Conservation (phyloP, 30 jellyfish, hydroid and myxozoan species). For the Phacellophora camtschatica region DNA sequence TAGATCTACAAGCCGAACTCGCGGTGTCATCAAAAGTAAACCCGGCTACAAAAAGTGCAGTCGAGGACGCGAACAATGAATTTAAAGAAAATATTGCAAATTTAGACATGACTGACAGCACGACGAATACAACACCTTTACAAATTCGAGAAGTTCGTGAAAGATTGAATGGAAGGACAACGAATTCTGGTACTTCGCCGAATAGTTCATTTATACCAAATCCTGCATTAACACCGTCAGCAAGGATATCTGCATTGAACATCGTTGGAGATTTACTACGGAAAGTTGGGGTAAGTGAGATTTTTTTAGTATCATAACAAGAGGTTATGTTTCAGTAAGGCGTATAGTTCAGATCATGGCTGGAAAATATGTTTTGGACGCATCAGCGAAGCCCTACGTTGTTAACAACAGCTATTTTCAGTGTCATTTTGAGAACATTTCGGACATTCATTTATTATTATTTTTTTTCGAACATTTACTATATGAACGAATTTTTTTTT, state of each 20-base stretch:
- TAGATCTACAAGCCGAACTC: slow-evolving; percentile 87
- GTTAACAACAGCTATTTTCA: no score
- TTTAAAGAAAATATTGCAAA: slow-evolving; percentile 18
- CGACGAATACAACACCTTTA: slow-evolving; percentile 62
- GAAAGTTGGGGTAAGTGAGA: slow-evolving; percentile 94
- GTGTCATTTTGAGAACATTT: no score
- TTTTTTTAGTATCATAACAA: not conserved
- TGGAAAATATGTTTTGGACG: no score
- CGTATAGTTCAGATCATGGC: no score
- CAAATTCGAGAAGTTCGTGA: slow-evolving; percentile 60
- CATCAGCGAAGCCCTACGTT: no score
- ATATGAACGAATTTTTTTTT: no score
- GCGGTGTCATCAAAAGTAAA: slow-evolving; percentile 75
- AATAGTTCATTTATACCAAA: slow-evolving; percentile 19
- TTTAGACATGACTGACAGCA: slow-evolving; percentile 39
- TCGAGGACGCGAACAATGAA: slow-evolving; percentile 50
- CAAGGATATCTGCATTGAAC: slow-evolving; percentile 95
- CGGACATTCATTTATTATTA: no score
- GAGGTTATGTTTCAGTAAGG: not conserved
- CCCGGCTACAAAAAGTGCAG: slow-evolving; percentile 56
- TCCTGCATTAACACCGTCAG: slow-evolving; percentile 93
- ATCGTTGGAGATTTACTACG: slow-evolving; percentile 94
- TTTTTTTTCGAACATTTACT: no score
- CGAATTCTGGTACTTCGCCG: slow-evolving; percentile 1
- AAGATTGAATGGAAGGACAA: not conserved